phyloP scores from a whole-genome alignment of 2,797 vertebrate genomes.

The Aratinga solstitialis region DNA sequence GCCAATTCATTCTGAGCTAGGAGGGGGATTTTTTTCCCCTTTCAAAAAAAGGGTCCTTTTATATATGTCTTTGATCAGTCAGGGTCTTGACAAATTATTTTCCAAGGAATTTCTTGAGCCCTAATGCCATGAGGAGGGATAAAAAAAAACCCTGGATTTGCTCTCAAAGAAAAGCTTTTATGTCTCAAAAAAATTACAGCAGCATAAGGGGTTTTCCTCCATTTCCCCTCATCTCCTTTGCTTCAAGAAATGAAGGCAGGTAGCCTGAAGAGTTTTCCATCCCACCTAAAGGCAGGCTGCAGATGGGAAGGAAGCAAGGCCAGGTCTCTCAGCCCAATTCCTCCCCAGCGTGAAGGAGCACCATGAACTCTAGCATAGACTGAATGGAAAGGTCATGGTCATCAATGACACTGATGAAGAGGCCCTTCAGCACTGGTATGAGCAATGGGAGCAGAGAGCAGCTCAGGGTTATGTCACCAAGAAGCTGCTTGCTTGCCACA shows the following conservation, averaged over 20 bases:
- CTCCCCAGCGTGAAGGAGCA: neutral
- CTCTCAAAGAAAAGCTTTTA: conserved; percentile 70
- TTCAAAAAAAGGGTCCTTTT: conserved; percentile 67
- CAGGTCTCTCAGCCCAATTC: neutral
- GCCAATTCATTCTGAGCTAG: conserved; percentile 75
- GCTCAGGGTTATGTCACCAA: neutral
- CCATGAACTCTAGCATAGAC: neutral
- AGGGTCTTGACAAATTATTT: conserved; percentile 80
- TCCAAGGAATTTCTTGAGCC: conserved; percentile 76
- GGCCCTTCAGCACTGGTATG: neutral
- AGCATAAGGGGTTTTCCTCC: conserved; percentile 2
- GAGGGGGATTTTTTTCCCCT: conserved; percentile 39
- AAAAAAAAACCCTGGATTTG: conserved; percentile 20
- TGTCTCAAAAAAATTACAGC: conserved; percentile 67
- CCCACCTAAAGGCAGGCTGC: neutral
- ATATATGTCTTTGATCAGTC: conserved; percentile 79
- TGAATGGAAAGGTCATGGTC: conserved; percentile 39
- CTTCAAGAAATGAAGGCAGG: neutral
- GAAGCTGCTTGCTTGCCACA: neutral
- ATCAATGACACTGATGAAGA: conserved; percentile 8
- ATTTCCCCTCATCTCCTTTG: neutral
- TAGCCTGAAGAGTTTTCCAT: neutral
- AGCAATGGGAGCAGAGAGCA: neutral
- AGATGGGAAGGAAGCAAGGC: neutral
- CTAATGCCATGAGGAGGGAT: conserved; percentile 46